phyloP scores from a whole-genome alignment of 2,888 invertebrate species.

The Chironomus tentans region DNA sequence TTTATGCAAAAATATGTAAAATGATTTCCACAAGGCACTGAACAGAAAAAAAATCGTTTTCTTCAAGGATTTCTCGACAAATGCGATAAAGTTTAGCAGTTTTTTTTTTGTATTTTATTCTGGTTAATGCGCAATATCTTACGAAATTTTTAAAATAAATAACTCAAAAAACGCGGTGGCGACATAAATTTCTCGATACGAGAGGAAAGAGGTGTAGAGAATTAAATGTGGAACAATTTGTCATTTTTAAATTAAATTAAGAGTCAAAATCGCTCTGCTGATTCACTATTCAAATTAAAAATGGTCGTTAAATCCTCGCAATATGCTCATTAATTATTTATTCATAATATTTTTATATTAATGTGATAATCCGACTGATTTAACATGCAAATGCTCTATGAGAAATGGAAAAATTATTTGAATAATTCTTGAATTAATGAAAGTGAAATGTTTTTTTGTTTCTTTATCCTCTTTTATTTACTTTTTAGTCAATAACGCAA shows the following conservation, averaged over 20 bases:
- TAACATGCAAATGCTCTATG: constrained; percentile 2
- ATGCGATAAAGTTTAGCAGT: not conserved
- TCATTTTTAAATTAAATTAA: too few relatives aligned
- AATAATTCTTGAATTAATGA: constrained; percentile 20
- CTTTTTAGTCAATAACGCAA: not conserved
- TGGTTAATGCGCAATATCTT: too few relatives aligned
- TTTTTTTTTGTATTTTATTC: not conserved
- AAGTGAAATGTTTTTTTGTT: constrained; percentile 9
- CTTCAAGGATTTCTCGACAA: constrained; percentile 1
- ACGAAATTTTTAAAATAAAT: too few relatives aligned
- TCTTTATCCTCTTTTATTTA: not conserved
- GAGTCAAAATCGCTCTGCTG: too few relatives aligned
- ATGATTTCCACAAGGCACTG: constrained; percentile 2
- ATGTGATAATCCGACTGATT: not conserved
- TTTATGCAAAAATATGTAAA: constrained; percentile 23
- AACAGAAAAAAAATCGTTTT: not conserved
- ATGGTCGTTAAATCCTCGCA: not conserved
- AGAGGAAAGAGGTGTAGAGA: too few relatives aligned
- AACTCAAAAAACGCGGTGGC: not conserved
- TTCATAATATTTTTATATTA: too few relatives aligned
- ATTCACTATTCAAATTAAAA: not conserved
- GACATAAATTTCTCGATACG: not conserved
- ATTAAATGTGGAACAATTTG: too few relatives aligned
- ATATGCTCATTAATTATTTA: too few relatives aligned
- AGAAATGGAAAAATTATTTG: not conserved